Percentiles rank a stretch among this genome's conserved stretches.
Conservation (phyloP, 2,888 invertebrate species). For the Dromius quadrimaculatus region DNA sequence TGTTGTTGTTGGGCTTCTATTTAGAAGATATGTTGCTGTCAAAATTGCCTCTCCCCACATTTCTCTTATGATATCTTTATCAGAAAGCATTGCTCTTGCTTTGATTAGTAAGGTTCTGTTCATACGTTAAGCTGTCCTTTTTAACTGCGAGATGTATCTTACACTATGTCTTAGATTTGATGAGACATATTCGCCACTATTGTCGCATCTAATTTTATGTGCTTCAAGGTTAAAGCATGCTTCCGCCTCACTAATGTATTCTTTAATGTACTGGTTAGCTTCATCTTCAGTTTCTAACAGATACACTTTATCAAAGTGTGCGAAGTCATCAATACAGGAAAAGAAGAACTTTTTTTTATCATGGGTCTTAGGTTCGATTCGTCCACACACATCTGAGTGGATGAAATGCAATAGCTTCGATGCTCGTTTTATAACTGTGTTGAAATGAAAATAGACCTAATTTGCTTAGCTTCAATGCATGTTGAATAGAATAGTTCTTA, state of each 20-base stretch:
- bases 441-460: constrained; percentile 61
- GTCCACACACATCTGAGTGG: constrained; percentile 61
- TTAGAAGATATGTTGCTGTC: constrained; percentile 36
- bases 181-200: constrained; percentile 55
- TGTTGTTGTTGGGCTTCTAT: constrained; percentile 41
- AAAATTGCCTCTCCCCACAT: constrained; percentile 43
- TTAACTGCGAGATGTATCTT: constrained; percentile 55
- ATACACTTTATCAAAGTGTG: constrained; percentile 60
- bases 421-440: constrained; percentile 57
- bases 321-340: constrained; percentile 61
- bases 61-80: not conserved
- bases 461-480: constrained; percentile 62
- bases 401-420: constrained; percentile 61
- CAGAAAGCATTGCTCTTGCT: constrained; percentile 21
- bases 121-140: constrained; percentile 56
- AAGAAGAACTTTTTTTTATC: constrained; percentile 61
- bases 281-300: constrained; percentile 56
- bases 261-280: constrained; percentile 48
- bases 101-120: constrained; percentile 55
- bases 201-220: constrained; percentile 55
- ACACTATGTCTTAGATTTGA: constrained; percentile 48
- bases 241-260: constrained; percentile 53
- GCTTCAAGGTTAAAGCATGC: constrained; percentile 50
- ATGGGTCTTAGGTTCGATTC: constrained; percentile 59
- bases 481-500: too few species aligned